phyloP scores from a whole-genome alignment of 2,113 vertebrate genomes.

The Microtus montanus region DNA sequence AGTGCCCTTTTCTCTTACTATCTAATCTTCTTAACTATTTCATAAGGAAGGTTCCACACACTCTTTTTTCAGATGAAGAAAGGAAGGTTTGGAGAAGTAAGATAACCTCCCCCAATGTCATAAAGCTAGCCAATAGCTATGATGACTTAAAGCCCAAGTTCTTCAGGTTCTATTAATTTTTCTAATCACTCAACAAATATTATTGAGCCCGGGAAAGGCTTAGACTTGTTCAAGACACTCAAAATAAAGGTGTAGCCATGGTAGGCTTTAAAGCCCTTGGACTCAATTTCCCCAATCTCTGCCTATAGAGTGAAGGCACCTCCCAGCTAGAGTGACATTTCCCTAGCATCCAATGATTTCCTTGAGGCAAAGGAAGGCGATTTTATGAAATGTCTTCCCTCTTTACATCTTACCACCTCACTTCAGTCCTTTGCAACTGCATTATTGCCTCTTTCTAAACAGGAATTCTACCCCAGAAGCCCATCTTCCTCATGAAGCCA shows the following conservation, averaged over 20 bases:
- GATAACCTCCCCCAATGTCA: not conserved
- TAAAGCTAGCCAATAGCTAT: not conserved
- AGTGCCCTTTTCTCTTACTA: not conserved
- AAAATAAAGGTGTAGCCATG: not conserved
- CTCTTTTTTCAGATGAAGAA: conserved; percentile 21
- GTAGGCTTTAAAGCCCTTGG: not conserved
- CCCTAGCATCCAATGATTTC: not conserved
- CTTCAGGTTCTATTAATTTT: not conserved
- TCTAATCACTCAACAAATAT: not conserved
- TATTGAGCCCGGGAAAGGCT: not conserved
- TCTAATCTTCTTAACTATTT: not conserved
- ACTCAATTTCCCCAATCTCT: not conserved
- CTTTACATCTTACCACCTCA: not conserved
- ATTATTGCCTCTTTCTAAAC: not conserved
- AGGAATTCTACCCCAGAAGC: not conserved
- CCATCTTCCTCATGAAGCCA: not conserved
- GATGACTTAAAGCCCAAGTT: not conserved
- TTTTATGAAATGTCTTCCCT: not conserved
- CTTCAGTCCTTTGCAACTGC: not conserved
- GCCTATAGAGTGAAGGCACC: not conserved
- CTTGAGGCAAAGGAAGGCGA: not conserved
- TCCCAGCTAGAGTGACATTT: not conserved
- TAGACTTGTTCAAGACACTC: not conserved
- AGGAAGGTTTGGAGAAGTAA: conserved; percentile 25
- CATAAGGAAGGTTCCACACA: not conserved